A percentile compares a stretch with the other conserved stretches of the same genome.
Conservation (phyloP, 2,888 invertebrate species). For the Noctua janthe region DNA sequence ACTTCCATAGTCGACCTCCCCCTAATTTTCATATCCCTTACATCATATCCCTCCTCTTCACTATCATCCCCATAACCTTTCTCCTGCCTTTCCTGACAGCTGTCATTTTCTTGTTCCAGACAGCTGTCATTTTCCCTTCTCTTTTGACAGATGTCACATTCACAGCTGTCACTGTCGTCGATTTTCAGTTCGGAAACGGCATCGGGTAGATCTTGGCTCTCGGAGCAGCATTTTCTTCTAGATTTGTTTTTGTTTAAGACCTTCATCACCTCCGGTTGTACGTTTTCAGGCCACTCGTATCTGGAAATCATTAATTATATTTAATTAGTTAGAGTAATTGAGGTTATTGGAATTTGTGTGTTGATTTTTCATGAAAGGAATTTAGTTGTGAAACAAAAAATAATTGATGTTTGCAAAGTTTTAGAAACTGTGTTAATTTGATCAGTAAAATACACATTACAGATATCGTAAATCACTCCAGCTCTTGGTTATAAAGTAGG, state of each 20-base stretch:
- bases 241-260: conserved; percentile 76
- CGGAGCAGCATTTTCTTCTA: conserved; percentile 73
- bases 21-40: conserved; percentile 91
- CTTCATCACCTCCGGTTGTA: conserved; percentile 84
- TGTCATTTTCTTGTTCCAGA: conserved; percentile 48
- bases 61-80: conserved; percentile 50
- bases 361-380: not conserved
- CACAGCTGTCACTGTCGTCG: conserved; percentile 37
- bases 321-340: conserved; percentile 32
- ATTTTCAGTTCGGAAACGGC: conserved; percentile 48
- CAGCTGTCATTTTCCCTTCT: conserved; percentile 44
- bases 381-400: not conserved
- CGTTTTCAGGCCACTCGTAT: conserved; percentile 94
- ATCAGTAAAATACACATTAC: not conserved
- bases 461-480: not conserved
- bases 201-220: conserved; percentile 68
- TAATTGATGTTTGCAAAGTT: not conserved
- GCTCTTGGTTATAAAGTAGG: too few species aligned
- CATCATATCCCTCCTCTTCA: conserved; percentile 74
- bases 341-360: conserved; percentile 1
- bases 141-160: conserved; percentile 55
- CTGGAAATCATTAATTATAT: conserved; percentile 77
- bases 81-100: conserved; percentile 59
- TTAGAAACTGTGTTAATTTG: not conserved
- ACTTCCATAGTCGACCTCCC: conserved; percentile 92